Evolutionary conservation across 2,888 invertebrate genomes (phyloP), one percentile per base, ranked within the genome.

Genomic region (Reticulitermes lucifugus): DNA sequence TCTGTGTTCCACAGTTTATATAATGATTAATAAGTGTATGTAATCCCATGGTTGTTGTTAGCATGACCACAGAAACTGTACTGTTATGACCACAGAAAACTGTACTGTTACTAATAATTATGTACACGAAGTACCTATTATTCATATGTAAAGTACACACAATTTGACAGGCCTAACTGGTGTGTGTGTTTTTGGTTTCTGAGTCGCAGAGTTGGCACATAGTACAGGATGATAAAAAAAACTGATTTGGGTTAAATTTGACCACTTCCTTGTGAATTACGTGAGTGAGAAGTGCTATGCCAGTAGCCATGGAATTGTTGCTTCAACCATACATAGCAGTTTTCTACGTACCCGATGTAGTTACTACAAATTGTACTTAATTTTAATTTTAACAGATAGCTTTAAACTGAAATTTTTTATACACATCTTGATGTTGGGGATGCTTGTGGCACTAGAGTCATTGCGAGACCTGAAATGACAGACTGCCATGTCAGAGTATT

Each of bases 1-100:
- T 87, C 84, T 87, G 87, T 87, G 87, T 87, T 87, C 87, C 85
- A 86, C 79, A 70, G 71, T 84, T 80, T 84, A 43, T 84, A 84
- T 71, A 73, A 59, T 60, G 43, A 59, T 60, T n/a, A 73, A 75
- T 83, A 73, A 83, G 75, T 83, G 73, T 80, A 70, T 84, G 41
- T 84, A 84, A 84, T 80, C 71, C 73, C 73, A 46, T 80, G 60
- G 55, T 55, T 83, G 55, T 83, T 73, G 73, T 65, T 65, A 25
- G 14, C 73, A 77, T 77, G 77, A 77, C 77, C 77, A 77, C 46
- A 60, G n/a, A 9, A 6, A 60, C 6, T 60, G 6, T 60, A 21
- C 14, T 22, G 43, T 75, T 43, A 43, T 35, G 9, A 35, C 18
- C 35, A 35, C 35, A 43, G 35, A 43, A 75, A 71, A 12, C 5